These are phyloP conservation scores for Trachythela sp. DNA, from an alignment of 64 coral and sea anemone genomes.

Conservation along the genomic window DNA sequence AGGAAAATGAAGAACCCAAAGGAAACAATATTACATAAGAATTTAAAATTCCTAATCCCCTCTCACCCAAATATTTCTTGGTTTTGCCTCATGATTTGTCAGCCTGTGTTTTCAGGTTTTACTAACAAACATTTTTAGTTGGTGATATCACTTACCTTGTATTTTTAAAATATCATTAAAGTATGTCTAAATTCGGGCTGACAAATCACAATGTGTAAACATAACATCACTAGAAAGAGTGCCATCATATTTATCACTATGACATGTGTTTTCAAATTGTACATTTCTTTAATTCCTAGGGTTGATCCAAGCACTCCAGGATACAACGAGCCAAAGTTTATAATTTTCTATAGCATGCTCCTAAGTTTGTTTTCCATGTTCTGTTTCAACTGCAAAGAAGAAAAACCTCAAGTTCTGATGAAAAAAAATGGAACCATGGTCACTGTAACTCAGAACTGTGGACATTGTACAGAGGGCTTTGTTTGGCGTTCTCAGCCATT, in stretches of 20 bases:
- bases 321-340: constrained; percentile 5
- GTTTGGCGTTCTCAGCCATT: constrained; percentile 20
- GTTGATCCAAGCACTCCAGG: background rate
- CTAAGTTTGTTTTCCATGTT: background rate
- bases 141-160: too few relatives aligned
- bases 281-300: background rate
- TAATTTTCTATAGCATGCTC: background rate
- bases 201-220: too few relatives aligned
- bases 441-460: background rate
- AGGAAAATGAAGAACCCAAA: background rate
- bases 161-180: too few relatives aligned
- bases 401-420: background rate
- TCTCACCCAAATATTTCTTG: background rate
- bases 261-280: background rate
- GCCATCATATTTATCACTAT: background rate
- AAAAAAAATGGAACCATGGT: background rate
- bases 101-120: background rate
- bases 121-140: background rate
- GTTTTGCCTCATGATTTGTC: background rate
- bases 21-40: background rate
- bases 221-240: background rate
- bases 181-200: too few relatives aligned
- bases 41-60: background rate
- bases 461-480: background rate
- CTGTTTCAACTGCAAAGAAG: constrained; percentile 22